Percentiles rank a stretch among this genome's conserved stretches.
phyloP scores from a whole-genome alignment of 2,888 invertebrate genomes.

The Subacronicta megacephala region DNA sequence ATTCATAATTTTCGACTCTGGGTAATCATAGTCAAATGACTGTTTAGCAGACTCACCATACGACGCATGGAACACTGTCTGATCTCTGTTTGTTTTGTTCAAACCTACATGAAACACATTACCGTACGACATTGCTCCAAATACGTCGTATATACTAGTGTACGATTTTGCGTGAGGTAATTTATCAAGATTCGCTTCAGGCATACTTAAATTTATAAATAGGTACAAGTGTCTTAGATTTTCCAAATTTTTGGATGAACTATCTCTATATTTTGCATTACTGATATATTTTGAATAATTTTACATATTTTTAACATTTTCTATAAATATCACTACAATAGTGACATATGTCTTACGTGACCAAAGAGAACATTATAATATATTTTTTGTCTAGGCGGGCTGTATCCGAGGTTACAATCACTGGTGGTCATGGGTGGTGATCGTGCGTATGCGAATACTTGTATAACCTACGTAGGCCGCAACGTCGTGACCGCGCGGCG shows the following conservation, averaged over 20 bases:
- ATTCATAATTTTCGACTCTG: slow-evolving; percentile 32
- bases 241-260: slow-evolving; percentile 4
- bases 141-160: slow-evolving; percentile 70
- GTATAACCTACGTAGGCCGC: too few relatives aligned
- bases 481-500: too few relatives aligned
- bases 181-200: slow-evolving; percentile 43
- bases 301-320: slow-evolving; percentile 44
- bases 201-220: slow-evolving; percentile 46
- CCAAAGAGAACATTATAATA: slow-evolving; percentile 34
- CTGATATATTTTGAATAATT: slow-evolving; percentile 40
- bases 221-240: slow-evolving; percentile 9
- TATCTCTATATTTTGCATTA: slow-evolving; percentile 20
- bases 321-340: slow-evolving; percentile 21
- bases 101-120: slow-evolving; percentile 52
- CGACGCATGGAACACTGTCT: slow-evolving; percentile 39
- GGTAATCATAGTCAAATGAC: slow-evolving; percentile 18
- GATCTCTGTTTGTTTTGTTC: slow-evolving; percentile 35
- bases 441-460: too few relatives aligned
- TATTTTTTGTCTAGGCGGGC: not conserved
- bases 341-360: slow-evolving; percentile 22
- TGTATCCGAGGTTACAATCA: not conserved
- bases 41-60: slow-evolving; percentile 45
- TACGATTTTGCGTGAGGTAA: slow-evolving; percentile 65
- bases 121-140: slow-evolving; percentile 58
- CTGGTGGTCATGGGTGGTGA: too few relatives aligned